Evolutionary conservation across 2,797 vertebrate species (phyloP).

Genomic region (Orientallactaga sibirica): DNA sequence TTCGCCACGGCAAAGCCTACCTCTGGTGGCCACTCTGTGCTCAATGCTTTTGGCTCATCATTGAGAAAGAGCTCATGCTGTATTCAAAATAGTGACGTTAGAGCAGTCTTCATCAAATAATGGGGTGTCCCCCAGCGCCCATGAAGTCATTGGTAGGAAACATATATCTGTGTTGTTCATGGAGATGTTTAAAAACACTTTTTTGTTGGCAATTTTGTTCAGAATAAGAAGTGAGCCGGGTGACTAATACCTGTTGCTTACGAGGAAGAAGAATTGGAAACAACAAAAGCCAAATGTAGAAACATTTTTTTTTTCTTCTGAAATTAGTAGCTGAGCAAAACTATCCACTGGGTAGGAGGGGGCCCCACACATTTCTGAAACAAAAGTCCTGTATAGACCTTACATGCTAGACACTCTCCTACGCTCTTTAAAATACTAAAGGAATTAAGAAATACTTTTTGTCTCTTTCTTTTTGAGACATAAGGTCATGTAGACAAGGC

Average conservation of each 20-base stretch:
- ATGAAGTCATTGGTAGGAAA: background rate
- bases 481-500: too few relatives aligned
- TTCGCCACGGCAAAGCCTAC: background rate
- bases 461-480: too few relatives aligned
- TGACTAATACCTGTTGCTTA: background rate
- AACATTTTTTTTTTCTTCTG: background rate
- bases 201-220: slow-evolving; percentile 13
- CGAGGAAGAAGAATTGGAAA: background rate
- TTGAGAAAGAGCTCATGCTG: background rate
- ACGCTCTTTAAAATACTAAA: background rate
- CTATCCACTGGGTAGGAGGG: background rate
- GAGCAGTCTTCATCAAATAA: background rate
- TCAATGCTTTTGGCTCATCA: background rate
- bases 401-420: background rate
- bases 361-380: background rate
- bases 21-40: background rate
- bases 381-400: background rate
- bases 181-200: slow-evolving; percentile 17
- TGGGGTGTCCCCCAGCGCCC: background rate
- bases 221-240: background rate
- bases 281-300: background rate
- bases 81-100: slow-evolving; percentile 1
- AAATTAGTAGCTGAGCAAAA: background rate
- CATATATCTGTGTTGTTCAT: background rate
- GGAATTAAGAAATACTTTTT: too few relatives aligned